Evolutionary conservation across 2,888 invertebrate species (phyloP), one percentile per base, ranked within the genome.

Genomic region (Mesopsocus fuscifrons): DNA sequence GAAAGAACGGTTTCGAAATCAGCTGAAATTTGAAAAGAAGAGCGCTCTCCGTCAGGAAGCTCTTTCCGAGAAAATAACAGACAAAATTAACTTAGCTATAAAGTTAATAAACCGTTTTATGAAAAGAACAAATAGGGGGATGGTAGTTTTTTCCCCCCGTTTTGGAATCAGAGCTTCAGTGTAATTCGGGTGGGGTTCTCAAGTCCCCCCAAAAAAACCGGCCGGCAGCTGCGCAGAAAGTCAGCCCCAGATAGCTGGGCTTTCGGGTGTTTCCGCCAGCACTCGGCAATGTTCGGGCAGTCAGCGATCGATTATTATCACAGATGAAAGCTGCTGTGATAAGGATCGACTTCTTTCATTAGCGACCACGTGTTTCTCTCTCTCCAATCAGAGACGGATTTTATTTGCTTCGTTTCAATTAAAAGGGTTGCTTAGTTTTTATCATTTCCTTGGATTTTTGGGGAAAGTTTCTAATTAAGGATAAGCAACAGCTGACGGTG

Each of bases 271-370:
- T n/a, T n/a, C n/a, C n/a, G n/a, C n/a, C n/a, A n/a, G n/a, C n/a
- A n/a, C n/a, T n/a, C n/a, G n/a, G n/a, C n/a, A n/a, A n/a, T n/a
- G n/a, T n/a, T n/a, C n/a, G n/a, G n/a, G n/a, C n/a, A n/a, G n/a
- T n/a, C n/a, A n/a, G n/a, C 17, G 21, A 38, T 38, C 38, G 38
- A 38, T 38, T 38, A 38, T 38, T 38, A 38, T 38, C 38, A 38
- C 17, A 15, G 38, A 38, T 38, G 20, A 38, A 18, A 38, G 38
- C n/a, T 38, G 38, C 38, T 38, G 38, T 38, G 17, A 38, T 18
- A 26, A 26, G 26, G 8, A 26, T 9, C 11, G 11, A 11, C 8
- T 26, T 26, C 11, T 6, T 26, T 11, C 26, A 26, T 11, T 26
- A 26, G 26, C 6, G 11, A 9, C 6, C 26, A 26, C 26, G 26